Conservation (phyloP, 2,888 invertebrate genomes). For the Conops quadrifasciatus region DNA sequence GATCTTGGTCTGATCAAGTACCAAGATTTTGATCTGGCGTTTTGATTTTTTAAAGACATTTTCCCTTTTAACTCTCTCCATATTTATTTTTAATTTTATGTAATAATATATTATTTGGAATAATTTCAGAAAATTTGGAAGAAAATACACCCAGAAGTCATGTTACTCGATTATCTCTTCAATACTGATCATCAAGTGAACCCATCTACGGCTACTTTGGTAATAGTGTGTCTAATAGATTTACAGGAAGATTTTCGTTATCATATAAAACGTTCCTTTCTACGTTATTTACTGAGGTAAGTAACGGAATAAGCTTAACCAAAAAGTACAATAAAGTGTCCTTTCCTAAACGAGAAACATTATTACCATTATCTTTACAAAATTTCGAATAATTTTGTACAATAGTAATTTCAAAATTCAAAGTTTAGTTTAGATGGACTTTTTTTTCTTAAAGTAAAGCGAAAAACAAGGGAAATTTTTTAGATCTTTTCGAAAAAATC, state of each 20-base stretch:
- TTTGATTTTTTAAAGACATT: too few species aligned
- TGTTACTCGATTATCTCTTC: conserved; percentile 65
- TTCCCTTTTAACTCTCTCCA: too few species aligned
- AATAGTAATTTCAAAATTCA: too few species aligned
- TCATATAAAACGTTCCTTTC: conserved; percentile 61
- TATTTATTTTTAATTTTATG: not conserved
- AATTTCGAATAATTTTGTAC: too few species aligned
- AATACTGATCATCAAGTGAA: conserved; percentile 57
- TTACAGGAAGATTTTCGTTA: conserved; percentile 65
- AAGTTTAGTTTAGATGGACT: too few species aligned
- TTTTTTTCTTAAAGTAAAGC: too few species aligned
- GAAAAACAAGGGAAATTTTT: too few species aligned
- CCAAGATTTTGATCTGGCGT: too few species aligned
- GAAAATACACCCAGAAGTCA: conserved; percentile 61
- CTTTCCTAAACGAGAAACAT: too few species aligned
- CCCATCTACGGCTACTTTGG: conserved; percentile 56
- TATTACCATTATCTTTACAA: too few species aligned
- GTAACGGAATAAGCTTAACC: conserved; percentile 11
- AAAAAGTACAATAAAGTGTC: not conserved
- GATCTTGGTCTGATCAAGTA: not conserved
- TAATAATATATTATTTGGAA: not conserved
- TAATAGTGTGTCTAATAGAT: conserved; percentile 63
- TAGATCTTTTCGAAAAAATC: too few species aligned
- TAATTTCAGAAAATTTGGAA: conserved; percentile 62
- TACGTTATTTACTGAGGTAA: conserved; percentile 63